Percentiles rank a stretch among this genome's conserved stretches.
These are phyloP conservation scores for Lasiurus cinereus DNA, from an alignment of 2,113 vertebrate genomes.

Conservation along the genomic window DNA sequence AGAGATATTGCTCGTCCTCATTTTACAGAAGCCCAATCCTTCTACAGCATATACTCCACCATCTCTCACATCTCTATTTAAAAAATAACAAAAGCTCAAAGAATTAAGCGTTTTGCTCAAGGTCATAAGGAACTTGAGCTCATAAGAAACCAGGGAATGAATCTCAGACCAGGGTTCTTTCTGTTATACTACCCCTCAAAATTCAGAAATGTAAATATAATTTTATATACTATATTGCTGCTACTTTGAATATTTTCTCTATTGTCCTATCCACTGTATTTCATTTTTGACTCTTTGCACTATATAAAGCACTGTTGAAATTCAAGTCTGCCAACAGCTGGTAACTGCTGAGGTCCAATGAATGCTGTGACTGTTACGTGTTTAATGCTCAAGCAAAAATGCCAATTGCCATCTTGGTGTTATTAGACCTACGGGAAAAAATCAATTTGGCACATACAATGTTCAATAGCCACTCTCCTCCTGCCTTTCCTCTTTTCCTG, in stretches of 20 bases:
- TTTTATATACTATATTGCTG: constrained; percentile 3
- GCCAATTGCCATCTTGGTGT: constrained; percentile 51
- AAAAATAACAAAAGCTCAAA: constrained; percentile 28
- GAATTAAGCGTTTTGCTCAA: constrained; percentile 40
- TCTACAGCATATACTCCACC: not conserved
- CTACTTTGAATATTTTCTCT: constrained; percentile 42
- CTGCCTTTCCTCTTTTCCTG: not conserved
- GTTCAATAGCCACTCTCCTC: not conserved
- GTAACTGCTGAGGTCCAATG: constrained; percentile 25
- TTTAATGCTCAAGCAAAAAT: constrained; percentile 62
- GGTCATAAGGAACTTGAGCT: not conserved
- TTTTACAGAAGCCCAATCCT: not conserved
- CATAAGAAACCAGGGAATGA: constrained; percentile 46
- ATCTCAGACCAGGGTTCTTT: not conserved
- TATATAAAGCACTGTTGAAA: constrained; percentile 10
- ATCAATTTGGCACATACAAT: not conserved
- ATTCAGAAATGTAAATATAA: not conserved
- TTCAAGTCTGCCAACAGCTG: constrained; percentile 39
- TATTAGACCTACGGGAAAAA: constrained; percentile 38
- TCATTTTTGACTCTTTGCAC: constrained; percentile 51
- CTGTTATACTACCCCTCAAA: not conserved
- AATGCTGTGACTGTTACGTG: constrained; percentile 34
- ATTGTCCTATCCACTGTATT: not conserved
- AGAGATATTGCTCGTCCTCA: not conserved
- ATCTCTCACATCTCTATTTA: not conserved